These are phyloP conservation scores for Leucoraja erinaceus DNA, from an alignment of 2,113 vertebrate species.

Conservation along the genomic window DNA sequence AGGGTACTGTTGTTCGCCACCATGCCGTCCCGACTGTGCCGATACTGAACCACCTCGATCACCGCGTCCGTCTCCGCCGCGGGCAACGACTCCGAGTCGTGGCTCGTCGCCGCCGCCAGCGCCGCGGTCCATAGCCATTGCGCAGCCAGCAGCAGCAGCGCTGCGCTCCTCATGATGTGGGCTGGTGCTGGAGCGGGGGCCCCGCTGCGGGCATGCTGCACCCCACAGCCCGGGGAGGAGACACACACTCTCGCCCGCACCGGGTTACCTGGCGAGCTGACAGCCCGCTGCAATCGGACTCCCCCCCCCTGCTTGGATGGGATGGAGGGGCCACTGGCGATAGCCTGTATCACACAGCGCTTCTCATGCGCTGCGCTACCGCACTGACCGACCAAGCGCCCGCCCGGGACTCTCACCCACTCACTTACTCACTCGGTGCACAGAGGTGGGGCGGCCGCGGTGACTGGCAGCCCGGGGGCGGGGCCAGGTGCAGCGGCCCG, in stretches of 20 bases:
- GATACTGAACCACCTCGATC: conserved; percentile 71
- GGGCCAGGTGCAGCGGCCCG: not conserved
- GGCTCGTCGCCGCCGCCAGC: conserved; percentile 49
- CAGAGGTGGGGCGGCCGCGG: not conserved
- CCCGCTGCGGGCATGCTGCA: conserved; percentile 81
- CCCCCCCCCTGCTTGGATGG: not conserved
- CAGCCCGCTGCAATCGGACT: not conserved
- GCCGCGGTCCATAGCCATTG: conserved; percentile 91
- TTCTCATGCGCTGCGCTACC: not conserved
- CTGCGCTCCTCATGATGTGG: conserved; percentile 88
- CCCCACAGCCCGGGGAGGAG: conserved; percentile 40
- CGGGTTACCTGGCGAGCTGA: not conserved
- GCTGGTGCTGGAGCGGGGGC: conserved; percentile 63
- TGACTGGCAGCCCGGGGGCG: not conserved
- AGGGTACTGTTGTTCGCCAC: conserved; percentile 45
- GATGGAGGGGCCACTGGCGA: not conserved
- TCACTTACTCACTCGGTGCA: not conserved
- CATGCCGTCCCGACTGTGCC: not conserved
- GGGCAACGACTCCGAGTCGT: conserved; percentile 50
- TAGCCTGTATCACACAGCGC: not conserved
- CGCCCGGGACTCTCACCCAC: not conserved
- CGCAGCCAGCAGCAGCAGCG: conserved; percentile 82
- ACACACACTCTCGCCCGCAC: not conserved
- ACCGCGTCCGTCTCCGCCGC: conserved; percentile 75
- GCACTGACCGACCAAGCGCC: not conserved